Conservation (phyloP, 2,888 invertebrate species). For the Drosophila macrothrix region DNA sequence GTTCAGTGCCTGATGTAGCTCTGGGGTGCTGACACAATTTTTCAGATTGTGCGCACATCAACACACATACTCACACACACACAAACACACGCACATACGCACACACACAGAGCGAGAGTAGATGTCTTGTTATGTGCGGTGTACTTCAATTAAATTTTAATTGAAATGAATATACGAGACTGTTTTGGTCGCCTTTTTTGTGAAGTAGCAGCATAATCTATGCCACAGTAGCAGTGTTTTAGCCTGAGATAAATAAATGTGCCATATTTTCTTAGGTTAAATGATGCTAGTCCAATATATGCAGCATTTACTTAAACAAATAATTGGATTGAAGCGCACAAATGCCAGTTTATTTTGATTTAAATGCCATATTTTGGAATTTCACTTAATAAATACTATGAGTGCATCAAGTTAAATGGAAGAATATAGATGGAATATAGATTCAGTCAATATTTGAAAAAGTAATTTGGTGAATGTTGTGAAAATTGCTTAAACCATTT, state of each 20-base stretch:
- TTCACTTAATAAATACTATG: background rate
- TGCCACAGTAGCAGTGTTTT: constrained; percentile 24
- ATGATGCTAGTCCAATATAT: background rate
- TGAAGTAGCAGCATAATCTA: constrained; percentile 55
- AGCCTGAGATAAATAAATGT: background rate
- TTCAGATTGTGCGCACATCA: constrained; percentile 31
- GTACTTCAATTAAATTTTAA: constrained; percentile 80
- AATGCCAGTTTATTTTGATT: background rate
- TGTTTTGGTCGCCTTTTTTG: constrained; percentile 42
- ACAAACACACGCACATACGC: constrained; percentile 4
- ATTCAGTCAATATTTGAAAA: constrained; percentile 35
- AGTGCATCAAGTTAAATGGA: background rate
- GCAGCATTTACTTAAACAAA: background rate
- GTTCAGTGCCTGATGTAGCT: constrained; percentile 3
- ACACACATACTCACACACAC: background rate
- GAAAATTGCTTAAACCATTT: constrained; percentile 45
- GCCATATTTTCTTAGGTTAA: background rate
- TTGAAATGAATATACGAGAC: constrained; percentile 69
- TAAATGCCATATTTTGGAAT: constrained; percentile 13
- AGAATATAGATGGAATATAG: background rate
- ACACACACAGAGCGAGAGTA: background rate
- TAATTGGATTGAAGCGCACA: background rate
- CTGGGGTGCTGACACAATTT: constrained; percentile 64
- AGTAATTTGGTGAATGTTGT: constrained; percentile 38
- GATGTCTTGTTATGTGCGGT: constrained; percentile 43